Evolutionary conservation across 2,113 vertebrate genomes (phyloP).

Genomic region (Xerus inauris): DNA sequence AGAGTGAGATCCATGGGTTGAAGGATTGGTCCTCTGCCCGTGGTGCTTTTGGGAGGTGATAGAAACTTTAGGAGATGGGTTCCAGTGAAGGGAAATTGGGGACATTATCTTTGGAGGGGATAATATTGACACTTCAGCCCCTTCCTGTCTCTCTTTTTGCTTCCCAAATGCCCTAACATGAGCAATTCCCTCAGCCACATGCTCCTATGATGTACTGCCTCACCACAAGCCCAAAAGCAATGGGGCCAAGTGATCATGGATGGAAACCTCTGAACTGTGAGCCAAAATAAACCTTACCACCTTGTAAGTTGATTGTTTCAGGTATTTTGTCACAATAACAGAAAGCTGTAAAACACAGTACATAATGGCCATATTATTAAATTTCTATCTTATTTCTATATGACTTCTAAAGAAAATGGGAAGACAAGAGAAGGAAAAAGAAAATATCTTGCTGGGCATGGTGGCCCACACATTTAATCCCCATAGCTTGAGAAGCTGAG

Average conservation of each 20-base stretch:
- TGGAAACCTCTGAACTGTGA: background rate
- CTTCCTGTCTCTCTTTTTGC: background rate
- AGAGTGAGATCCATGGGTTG: background rate
- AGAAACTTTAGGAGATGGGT: background rate
- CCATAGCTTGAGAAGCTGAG: no score
- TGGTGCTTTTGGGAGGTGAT: background rate
- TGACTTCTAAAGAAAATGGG: background rate
- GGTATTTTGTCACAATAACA: background rate
- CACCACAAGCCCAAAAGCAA: background rate
- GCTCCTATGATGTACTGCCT: no score
- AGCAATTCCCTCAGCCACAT: background rate
- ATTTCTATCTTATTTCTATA: background rate
- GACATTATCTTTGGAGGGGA: background rate
- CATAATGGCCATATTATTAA: background rate
- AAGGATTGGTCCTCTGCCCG: background rate
- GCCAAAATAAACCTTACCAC: background rate
- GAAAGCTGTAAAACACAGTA: background rate
- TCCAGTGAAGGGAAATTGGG: background rate
- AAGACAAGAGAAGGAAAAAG: background rate
- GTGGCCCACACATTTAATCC: no score
- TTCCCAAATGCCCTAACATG: background rate
- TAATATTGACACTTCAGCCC: background rate
- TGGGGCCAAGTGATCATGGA: background rate
- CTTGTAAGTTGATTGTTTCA: background rate
- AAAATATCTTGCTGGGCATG: background rate